Conservation (phyloP, 2,888 invertebrate species). For the Nesidiocoris tenuis region DNA sequence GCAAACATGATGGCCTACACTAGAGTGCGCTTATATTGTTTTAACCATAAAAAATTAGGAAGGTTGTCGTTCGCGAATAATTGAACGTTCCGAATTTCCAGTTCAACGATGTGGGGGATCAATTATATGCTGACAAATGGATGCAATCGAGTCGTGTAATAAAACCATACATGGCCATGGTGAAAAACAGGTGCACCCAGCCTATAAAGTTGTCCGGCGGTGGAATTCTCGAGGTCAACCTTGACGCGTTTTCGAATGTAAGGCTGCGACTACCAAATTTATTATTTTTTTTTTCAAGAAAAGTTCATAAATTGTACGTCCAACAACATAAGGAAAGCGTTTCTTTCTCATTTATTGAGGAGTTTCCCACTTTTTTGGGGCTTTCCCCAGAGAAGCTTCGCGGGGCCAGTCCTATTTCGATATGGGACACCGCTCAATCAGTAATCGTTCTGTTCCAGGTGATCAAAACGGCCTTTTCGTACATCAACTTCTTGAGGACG, state of each 20-base stretch:
- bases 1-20: too few species aligned
- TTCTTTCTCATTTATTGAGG: too few species aligned
- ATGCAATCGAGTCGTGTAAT: not conserved
- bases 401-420: too few species aligned
- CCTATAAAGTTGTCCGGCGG: constrained; percentile 9
- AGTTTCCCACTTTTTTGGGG: too few species aligned
- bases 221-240: constrained; percentile 11
- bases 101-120: constrained; percentile 17
- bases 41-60: too few species aligned
- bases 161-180: constrained; percentile 8
- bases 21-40: too few species aligned
- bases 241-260: constrained; percentile 8
- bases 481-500: constrained; percentile 21
- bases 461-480: constrained; percentile 15
- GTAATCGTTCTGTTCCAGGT: constrained; percentile 14
- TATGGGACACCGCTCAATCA: too few species aligned
- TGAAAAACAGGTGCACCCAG: not conserved
- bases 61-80: not conserved
- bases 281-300: too few species aligned
- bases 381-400: too few species aligned
- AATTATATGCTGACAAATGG: constrained; percentile 16
- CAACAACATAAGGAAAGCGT: too few species aligned
- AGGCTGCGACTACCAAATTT: too few species aligned
- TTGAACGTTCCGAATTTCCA: not conserved
- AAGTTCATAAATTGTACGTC: too few species aligned